These are phyloP conservation scores for Berghia stephanieae DNA, from an alignment of 1,140 invertebrate genomes.

Conservation along the genomic window DNA sequence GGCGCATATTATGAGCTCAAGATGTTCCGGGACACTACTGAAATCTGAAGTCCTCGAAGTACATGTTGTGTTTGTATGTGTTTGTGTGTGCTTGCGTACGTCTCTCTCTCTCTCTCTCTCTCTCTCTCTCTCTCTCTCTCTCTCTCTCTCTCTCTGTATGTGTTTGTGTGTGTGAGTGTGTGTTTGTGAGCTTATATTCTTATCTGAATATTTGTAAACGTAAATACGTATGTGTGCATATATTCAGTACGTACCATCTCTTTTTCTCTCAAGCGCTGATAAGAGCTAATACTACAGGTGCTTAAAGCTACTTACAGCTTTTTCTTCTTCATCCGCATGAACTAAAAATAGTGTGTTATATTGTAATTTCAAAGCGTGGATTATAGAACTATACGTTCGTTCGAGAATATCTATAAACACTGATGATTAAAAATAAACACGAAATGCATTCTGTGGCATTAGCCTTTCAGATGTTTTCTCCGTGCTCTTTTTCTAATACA, in stretches of 20 bases:
- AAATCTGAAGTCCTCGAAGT: not conserved
- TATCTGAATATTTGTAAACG: not conserved
- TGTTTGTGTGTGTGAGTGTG: not conserved
- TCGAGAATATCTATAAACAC: too few species aligned
- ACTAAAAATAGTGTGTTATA: too few species aligned
- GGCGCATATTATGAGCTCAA: too few species aligned
- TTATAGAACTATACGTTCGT: too few species aligned
- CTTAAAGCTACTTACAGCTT: not conserved
- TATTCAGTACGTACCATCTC: not conserved
- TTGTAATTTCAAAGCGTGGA: too few species aligned
- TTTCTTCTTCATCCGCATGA: not conserved
- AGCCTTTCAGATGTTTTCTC: not conserved
- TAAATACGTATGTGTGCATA: not conserved
- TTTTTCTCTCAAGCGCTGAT: not conserved
- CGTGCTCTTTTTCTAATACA: not conserved
- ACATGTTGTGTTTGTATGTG: not conserved
- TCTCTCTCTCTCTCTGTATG: not conserved
- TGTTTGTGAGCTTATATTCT: not conserved
- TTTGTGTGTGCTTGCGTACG: constrained; percentile 11
- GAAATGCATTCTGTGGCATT: too few species aligned
- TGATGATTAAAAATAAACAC: too few species aligned
- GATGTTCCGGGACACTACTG: too few species aligned
- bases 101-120: not conserved
- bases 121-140: not conserved
- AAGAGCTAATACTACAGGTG: not conserved